Evolutionary conservation across 2,888 invertebrate species (phyloP).

Genomic region (Pegoplata infirma): DNA sequence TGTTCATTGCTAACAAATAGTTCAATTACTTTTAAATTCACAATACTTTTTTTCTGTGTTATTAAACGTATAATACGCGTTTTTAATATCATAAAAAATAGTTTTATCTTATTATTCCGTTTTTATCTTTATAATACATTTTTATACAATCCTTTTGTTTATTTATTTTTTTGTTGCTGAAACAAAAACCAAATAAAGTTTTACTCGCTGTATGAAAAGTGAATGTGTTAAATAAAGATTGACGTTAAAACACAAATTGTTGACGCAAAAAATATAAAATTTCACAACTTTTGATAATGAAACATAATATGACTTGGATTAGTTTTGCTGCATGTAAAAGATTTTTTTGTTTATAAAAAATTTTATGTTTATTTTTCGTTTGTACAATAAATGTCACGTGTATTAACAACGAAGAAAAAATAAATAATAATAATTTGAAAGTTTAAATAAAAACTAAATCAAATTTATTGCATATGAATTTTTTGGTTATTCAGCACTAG

Average conservation of each 20-base stretch:
- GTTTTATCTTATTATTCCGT: too few relatives aligned
- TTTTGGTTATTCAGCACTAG: too few relatives aligned
- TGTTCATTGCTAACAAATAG: too few relatives aligned
- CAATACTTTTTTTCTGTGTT: too few relatives aligned
- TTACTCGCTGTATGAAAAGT: background rate
- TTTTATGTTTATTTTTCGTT: background rate
- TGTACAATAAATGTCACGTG: background rate
- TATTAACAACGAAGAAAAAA: too few relatives aligned
- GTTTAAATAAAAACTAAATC: too few relatives aligned
- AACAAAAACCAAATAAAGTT: background rate
- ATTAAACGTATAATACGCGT: too few relatives aligned
- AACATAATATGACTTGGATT: background rate
- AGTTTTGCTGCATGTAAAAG: background rate
- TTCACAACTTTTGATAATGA: background rate
- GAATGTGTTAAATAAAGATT: background rate
- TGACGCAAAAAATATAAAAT: background rate
- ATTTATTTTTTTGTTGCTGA: too few relatives aligned
- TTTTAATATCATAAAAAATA: too few relatives aligned
- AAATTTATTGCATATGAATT: too few relatives aligned
- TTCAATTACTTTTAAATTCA: too few relatives aligned
- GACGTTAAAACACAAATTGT: background rate
- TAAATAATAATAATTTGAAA: too few relatives aligned
- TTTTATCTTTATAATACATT: constrained; percentile 12
- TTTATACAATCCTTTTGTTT: background rate
- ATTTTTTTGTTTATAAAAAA: background rate